A percentile compares a stretch with the other conserved stretches of the same genome.
Conservation (phyloP, 2,888 invertebrate genomes). For the Drosophila leonis region DNA sequence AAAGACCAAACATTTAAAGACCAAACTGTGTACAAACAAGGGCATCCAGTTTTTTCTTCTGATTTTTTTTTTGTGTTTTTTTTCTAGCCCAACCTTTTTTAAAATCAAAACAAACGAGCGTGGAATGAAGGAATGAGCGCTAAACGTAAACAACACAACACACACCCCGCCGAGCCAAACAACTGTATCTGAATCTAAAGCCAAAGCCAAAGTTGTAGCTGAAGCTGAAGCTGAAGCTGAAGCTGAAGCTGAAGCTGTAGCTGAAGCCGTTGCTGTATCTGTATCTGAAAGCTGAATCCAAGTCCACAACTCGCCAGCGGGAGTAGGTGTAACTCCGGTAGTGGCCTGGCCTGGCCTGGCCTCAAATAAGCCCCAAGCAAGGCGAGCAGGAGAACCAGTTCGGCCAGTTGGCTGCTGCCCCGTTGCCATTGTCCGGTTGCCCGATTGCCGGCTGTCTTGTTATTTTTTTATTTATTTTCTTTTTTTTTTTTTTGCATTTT, state of each 20-base stretch:
- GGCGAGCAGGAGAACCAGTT: constrained; percentile 45
- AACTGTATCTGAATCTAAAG: constrained; percentile 14
- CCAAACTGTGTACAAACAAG: constrained; percentile 68
- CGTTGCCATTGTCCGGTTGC: constrained; percentile 7
- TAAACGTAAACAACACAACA: constrained; percentile 75
- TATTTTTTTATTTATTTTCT: not conserved
- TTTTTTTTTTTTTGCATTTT: constrained; percentile 35
- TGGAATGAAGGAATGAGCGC: constrained; percentile 72
- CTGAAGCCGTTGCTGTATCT: constrained; percentile 18
- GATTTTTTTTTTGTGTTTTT: constrained; percentile 25
- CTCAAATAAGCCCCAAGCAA: constrained; percentile 35
- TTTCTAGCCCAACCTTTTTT: constrained; percentile 65
- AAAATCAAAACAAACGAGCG: constrained; percentile 78
- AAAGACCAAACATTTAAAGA: constrained; percentile 71
- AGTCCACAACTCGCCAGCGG: constrained; percentile 57
- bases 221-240: not conserved
- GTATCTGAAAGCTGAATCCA: constrained; percentile 32
- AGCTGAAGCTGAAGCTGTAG: constrained; percentile 3
- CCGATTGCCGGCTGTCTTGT: constrained; percentile 14
- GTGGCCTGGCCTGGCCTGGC: constrained; percentile 40
- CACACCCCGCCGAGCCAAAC: constrained; percentile 50
- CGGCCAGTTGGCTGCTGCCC: constrained; percentile 42
- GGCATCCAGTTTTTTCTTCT: constrained; percentile 70
- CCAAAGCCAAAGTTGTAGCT: not conserved
- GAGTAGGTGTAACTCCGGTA: constrained; percentile 76